Conservation (phyloP, 2,797 vertebrate species). For the Mus caroli region DNA sequence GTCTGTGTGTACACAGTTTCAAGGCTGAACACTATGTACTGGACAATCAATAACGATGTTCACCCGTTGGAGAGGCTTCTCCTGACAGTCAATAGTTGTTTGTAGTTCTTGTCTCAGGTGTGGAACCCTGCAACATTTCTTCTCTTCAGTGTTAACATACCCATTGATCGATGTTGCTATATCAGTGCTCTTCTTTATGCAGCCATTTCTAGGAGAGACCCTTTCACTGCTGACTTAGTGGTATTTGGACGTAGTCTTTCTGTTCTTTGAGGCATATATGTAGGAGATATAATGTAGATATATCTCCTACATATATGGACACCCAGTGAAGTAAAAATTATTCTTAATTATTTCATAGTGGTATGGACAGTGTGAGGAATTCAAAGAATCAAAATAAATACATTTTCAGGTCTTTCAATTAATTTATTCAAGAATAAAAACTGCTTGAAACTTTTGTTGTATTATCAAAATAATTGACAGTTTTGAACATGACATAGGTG, state of each 20-base stretch:
- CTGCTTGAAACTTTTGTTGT: neutral
- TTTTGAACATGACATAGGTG: neutral
- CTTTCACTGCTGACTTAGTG: neutral
- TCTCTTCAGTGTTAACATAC: neutral
- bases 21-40: neutral
- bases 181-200: neutral
- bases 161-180: neutral
- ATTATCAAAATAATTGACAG: neutral
- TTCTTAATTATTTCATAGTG: neutral
- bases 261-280: too few relatives aligned
- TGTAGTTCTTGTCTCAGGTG: neutral
- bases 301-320: neutral
- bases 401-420: slow-evolving; percentile 11
- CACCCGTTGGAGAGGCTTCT: neutral
- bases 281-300: neutral
- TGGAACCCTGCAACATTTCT: neutral
- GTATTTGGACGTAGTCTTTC: neutral
- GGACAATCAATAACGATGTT: neutral
- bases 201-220: neutral
- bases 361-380: neutral
- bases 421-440: neutral
- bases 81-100: neutral
- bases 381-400: neutral
- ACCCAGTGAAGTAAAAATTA: neutral
- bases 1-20: neutral